phyloP scores from a whole-genome alignment of 2,888 invertebrate species.

The Agriopis aurantiaria region DNA sequence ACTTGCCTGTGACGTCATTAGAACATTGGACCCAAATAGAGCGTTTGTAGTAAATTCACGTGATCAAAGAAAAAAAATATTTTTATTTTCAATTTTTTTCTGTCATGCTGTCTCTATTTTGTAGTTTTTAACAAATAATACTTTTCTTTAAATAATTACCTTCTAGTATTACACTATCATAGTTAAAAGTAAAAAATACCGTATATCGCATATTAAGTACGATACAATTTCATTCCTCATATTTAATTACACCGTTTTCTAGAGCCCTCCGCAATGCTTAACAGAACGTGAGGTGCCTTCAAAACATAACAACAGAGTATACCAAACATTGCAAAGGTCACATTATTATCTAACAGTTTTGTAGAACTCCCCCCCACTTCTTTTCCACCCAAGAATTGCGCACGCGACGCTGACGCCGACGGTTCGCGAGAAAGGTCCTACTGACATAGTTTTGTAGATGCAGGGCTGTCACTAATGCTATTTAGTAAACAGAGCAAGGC shows the following conservation, averaged over 20 bases:
- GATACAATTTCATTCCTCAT: too few species aligned
- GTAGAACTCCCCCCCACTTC: conserved; percentile 47
- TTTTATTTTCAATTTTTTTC: too few species aligned
- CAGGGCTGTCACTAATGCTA: conserved; percentile 37
- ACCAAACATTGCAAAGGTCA: conserved; percentile 67
- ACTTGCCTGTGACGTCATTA: too few species aligned
- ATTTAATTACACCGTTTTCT: background rate
- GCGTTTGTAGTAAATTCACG: too few species aligned
- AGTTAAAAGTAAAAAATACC: too few species aligned
- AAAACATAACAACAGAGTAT: conserved; percentile 7
- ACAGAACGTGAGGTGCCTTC: conserved; percentile 16
- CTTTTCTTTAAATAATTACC: too few species aligned
- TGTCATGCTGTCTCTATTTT: too few species aligned
- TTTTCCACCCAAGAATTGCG: conserved; percentile 45
- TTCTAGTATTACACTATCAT: too few species aligned
- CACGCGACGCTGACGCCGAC: conserved; percentile 46
- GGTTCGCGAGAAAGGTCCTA: conserved; percentile 57
- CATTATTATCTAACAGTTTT: conserved; percentile 71
- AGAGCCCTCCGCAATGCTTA: conserved; percentile 2
- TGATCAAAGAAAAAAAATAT: too few species aligned
- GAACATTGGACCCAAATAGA: too few species aligned
- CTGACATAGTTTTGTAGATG: conserved; percentile 64
- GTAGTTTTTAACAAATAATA: too few species aligned
- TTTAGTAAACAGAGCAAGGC: background rate
- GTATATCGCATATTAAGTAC: too few species aligned